Evolutionary conservation across 2,797 vertebrate species (phyloP), one percentile per base, ranked within the genome.

Genomic region (Dicrostonyx torquatus): DNA sequence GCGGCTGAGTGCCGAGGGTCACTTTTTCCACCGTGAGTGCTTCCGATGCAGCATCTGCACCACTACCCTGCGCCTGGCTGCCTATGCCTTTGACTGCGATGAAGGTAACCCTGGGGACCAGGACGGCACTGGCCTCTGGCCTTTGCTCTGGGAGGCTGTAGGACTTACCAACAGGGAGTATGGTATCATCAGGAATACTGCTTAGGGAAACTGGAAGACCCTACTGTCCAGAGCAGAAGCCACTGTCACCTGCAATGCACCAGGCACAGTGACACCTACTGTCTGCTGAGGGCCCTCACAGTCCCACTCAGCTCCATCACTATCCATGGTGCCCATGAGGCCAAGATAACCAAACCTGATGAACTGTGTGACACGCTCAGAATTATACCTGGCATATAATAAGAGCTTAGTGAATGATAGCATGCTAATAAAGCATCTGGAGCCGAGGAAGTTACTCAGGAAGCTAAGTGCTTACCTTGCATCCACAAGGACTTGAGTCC

Each of bases 1-100:
- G 98, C 97, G 99, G 58, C 98, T 99, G 95, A 99, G 99, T 8
- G 99, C 99, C 0, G 99, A 99, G 93, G 99, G 99, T 2, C 98
- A 99, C 90, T 99, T 99, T 98, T 99, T 99, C 98, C 99, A 99
- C 97, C 98, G 99, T 31, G 99, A 99, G 95, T 99, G 99, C 96
- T 99, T 99, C 97, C 99, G 99, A 98, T 99, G 99, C 94, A 98
- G 98, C 5, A 96, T 99, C 95, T 99, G 99, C 72, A 98, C 98
- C 68, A 98, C 98, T 34, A 98, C 99, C 2, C 98, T 99, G 93
- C 98, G 98, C n/a, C 98, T 99, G 97, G 99, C 99, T 64, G 98
- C 98, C 29, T 99, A 99, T 0, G 98, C 99, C 92, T 99, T 99
- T 68, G 99, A 99, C 98, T 98, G 98, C 2, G 98, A 99, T 18